A percentile compares a stretch with the other conserved stretches of the same genome.
phyloP scores from a whole-genome alignment of 2,113 vertebrate species.

The Microcebus lehilahytsara region DNA sequence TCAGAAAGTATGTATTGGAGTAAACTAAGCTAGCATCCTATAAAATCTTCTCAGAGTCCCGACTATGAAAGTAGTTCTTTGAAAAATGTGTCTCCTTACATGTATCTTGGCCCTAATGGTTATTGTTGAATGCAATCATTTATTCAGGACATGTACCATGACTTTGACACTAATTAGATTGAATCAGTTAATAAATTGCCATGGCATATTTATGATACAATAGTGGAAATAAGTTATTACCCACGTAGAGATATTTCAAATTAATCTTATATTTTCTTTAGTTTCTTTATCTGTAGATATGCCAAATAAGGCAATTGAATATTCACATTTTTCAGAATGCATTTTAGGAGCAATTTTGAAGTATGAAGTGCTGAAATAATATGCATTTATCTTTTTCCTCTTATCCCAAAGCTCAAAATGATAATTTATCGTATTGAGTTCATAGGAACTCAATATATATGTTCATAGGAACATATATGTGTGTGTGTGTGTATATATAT shows the following conservation, averaged over 20 bases:
- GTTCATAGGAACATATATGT: too few species aligned
- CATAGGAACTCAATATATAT: not conserved
- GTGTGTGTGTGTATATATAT: too few species aligned
- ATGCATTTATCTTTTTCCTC: not conserved
- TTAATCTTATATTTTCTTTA: conserved; percentile 65
- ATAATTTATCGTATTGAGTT: conserved; percentile 41
- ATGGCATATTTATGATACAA: conserved; percentile 60
- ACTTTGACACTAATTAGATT: conserved; percentile 62
- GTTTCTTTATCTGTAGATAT: conserved; percentile 50
- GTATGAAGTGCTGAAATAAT: conserved; percentile 50
- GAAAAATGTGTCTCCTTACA: conserved; percentile 53
- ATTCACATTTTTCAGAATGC: conserved; percentile 47
- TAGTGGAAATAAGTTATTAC: conserved; percentile 68
- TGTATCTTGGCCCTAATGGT: conserved; percentile 33
- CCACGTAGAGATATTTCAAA: conserved; percentile 52
- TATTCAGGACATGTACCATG: conserved; percentile 20
- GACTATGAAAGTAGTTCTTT: conserved; percentile 38
- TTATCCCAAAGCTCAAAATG: conserved; percentile 50
- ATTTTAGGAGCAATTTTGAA: conserved; percentile 58
- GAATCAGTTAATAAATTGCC: conserved; percentile 59
- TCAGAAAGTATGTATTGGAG: conserved; percentile 18
- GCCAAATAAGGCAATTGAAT: conserved; percentile 22
- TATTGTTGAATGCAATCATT: conserved; percentile 50
- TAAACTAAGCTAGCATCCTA: conserved; percentile 10
- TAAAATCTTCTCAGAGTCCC: conserved; percentile 36